Evolutionary conservation across 2,888 invertebrate genomes (phyloP), one percentile per base, ranked within the genome.

Genomic region (Yponomeuta malinellus): DNA sequence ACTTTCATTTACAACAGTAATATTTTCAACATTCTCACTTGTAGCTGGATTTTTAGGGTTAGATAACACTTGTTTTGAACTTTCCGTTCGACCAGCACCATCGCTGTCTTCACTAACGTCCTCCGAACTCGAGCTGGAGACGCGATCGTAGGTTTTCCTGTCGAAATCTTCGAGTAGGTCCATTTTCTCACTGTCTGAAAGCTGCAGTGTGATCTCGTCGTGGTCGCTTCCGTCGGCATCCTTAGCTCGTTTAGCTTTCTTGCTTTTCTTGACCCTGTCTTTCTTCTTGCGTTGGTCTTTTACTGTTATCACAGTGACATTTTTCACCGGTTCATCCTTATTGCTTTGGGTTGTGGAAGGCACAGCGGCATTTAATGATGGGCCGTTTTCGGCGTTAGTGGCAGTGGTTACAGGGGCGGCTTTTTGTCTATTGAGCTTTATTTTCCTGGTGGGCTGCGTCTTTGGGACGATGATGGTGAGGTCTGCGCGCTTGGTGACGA

Each of bases 151-250:
- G 63, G 84, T 81, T 71, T 88, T 89, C 31, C 84, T 79, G 63
- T 89, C 88, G 23, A 90, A 80, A 79, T 89, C 85, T 76, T 92
- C 92, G 52, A 93, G 74, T 8, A 93, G 77, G 79, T 92, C 92
- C 89, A 92, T 90, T 76, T 93, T 91, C 72, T 92, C 92, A 1
- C 89, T 80, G 78, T 93, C 91, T 0, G 93, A 93, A 23, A 92
- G 73, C 71, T 93, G 89, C 0, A 93, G 74, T 1, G 86, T 91
- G 48, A 93, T 90, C 75, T 92, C 92, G 73, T 52, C 29, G 74
- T 71, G 9, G 76, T 71, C 0, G 74, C 73, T 3, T 74, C 71
- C 0, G 74, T 73, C 52, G 5, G 12, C 8, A 15, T 59, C 15
- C 8, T 59, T 59, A 15, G 52, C 2, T 12, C 52, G 52, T 59